A percentile compares a stretch with the other conserved stretches of the same genome.
Evolutionary conservation across 2,888 invertebrate genomes (phyloP).

Genomic region (Branchipolynoe longqiensis): DNA sequence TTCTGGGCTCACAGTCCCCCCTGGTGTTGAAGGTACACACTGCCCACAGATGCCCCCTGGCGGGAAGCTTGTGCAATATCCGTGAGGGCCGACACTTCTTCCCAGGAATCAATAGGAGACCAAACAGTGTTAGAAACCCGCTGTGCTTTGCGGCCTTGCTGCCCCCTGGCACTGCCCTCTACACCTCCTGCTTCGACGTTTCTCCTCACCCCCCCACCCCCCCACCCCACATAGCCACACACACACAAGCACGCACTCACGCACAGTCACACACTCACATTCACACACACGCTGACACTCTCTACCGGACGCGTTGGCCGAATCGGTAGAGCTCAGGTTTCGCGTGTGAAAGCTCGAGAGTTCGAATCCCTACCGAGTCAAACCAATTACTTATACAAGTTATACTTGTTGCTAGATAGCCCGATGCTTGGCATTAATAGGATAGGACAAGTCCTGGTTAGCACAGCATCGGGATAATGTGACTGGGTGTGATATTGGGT

Average conservation of each 20-base stretch:
- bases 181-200: background rate
- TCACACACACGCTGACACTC: background rate
- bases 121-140: background rate
- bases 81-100: background rate
- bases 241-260: background rate
- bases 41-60: background rate
- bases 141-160: too few species aligned
- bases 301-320: too few species aligned
- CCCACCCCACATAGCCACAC: background rate
- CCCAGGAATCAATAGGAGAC: slow-evolving; percentile 24
- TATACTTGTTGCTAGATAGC: too few species aligned
- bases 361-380: too few species aligned
- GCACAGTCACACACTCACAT: background rate
- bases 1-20: background rate
- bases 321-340: too few species aligned
- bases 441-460: too few species aligned
- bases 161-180: too few species aligned
- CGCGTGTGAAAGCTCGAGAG: too few species aligned
- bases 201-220: background rate
- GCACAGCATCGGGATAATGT: too few species aligned
- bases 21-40: background rate
- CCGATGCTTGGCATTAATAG: too few species aligned
- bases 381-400: too few species aligned
- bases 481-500: too few species aligned
- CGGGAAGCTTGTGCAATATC: slow-evolving; percentile 3